Percentiles rank a stretch among this genome's conserved stretches.
Conservation (phyloP, 2,888 invertebrate species). For the Eretmocerus hayati region DNA sequence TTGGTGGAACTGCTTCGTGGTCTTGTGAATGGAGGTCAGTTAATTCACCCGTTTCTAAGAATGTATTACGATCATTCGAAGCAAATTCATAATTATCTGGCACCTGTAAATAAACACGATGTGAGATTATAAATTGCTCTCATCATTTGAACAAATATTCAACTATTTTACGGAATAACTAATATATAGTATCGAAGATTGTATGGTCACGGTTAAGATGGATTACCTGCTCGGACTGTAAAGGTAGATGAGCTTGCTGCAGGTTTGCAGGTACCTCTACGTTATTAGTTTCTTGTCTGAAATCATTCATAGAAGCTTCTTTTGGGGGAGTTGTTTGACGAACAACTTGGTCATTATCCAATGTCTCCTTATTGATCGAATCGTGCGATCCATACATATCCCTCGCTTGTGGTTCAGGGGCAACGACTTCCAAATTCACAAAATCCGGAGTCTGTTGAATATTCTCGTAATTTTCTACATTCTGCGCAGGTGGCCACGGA, state of each 20-base stretch:
- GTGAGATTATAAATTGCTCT: too few relatives aligned
- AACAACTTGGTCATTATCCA: slow-evolving; percentile 36
- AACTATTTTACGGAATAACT: too few relatives aligned
- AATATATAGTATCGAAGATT: too few relatives aligned
- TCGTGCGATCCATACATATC: slow-evolving; percentile 41
- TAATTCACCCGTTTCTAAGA: slow-evolving; percentile 45
- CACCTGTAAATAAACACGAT: slow-evolving; percentile 27
- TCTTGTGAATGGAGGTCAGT: slow-evolving; percentile 42
- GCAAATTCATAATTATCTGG: slow-evolving; percentile 45
- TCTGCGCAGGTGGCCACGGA: slow-evolving; percentile 34
- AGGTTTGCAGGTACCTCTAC: slow-evolving; percentile 35
- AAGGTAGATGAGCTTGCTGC: slow-evolving; percentile 30
- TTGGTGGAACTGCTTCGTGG: slow-evolving; percentile 36
- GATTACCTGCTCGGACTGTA: slow-evolving; percentile 29
- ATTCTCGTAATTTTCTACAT: slow-evolving; percentile 42
- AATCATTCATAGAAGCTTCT: slow-evolving; percentile 28
- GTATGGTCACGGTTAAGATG: too few relatives aligned
- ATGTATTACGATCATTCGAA: slow-evolving; percentile 45
- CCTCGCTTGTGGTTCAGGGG: slow-evolving; percentile 34
- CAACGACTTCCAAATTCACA: slow-evolving; percentile 39
- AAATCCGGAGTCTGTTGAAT: slow-evolving; percentile 39
- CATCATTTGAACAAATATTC: too few relatives aligned
- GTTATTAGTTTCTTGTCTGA: slow-evolving; percentile 35
- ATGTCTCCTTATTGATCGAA: slow-evolving; percentile 41
- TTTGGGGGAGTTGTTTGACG: slow-evolving; percentile 25